Percentiles rank a stretch among this genome's conserved stretches.
Conservation (phyloP, 2,888 invertebrate species). For the Subacronicta megacephala region DNA sequence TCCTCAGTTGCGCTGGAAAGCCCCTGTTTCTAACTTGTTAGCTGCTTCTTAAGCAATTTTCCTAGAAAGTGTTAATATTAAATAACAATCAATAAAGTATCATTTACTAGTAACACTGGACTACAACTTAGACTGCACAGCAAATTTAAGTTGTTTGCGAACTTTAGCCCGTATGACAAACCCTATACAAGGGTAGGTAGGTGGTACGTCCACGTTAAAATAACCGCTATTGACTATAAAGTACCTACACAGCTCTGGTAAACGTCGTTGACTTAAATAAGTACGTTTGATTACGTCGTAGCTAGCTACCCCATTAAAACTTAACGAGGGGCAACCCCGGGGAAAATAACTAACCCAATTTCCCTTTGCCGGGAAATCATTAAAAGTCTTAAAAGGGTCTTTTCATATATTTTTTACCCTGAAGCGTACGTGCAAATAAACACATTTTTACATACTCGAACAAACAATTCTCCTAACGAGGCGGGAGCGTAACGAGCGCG, state of each 20-base stretch:
- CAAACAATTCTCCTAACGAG: slow-evolving; percentile 89
- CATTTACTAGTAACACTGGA: slow-evolving; percentile 53
- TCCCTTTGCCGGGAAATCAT: slow-evolving; percentile 90
- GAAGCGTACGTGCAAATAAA: slow-evolving; percentile 89
- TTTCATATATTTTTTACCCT: slow-evolving; percentile 88
- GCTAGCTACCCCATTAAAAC: slow-evolving; percentile 90
- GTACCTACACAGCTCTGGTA: slow-evolving; percentile 75
- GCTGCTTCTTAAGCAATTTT: slow-evolving; percentile 68
- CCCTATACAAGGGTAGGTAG: slow-evolving; percentile 45
- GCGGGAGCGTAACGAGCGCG: slow-evolving; percentile 85
- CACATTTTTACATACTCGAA: slow-evolving; percentile 90
- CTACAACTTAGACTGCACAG: slow-evolving; percentile 48
- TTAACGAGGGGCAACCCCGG: slow-evolving; percentile 89
- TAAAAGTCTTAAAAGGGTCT: slow-evolving; percentile 90
- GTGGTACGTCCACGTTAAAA: no score
- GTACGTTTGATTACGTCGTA: slow-evolving; percentile 89
- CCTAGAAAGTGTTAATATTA: slow-evolving; percentile 67
- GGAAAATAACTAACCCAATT: slow-evolving; percentile 90
- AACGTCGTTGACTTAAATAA: slow-evolving; percentile 89
- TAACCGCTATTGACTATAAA: slow-evolving; percentile 83
- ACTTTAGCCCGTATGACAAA: slow-evolving; percentile 46
- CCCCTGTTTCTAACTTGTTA: slow-evolving; percentile 73
- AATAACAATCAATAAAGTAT: slow-evolving; percentile 48
- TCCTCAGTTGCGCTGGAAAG: slow-evolving; percentile 71
- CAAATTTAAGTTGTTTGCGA: slow-evolving; percentile 60